Percentiles rank a stretch among this genome's conserved stretches.
phyloP scores from a whole-genome alignment of 2,888 invertebrate species.

The Tenthredo livida region DNA sequence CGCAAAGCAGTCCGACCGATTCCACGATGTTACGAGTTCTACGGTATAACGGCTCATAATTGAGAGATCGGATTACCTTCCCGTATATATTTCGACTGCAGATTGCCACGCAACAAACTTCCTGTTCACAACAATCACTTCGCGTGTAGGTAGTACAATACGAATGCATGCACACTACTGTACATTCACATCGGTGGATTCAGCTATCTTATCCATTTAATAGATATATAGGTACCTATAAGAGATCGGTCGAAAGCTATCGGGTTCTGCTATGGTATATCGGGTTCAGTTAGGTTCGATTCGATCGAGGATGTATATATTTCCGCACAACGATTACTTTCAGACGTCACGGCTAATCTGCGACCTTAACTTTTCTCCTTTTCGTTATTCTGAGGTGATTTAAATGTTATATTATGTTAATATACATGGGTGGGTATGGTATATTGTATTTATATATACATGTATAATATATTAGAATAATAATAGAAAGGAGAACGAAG shows the following conservation, averaged over 20 bases:
- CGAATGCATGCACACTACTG: no score
- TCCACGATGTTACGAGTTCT: background rate
- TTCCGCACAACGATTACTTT: background rate
- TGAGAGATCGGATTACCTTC: background rate
- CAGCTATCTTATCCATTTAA: background rate
- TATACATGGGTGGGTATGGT: no score
- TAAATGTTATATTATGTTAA: no score
- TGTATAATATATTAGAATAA: background rate
- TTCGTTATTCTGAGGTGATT: background rate
- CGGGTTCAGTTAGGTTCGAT: background rate
- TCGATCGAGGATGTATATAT: background rate
- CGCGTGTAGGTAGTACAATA: no score
- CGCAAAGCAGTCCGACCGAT: no score
- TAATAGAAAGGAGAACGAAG: background rate
- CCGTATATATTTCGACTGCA: slow-evolving; percentile 10
- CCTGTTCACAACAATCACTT: background rate
- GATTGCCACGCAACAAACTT: slow-evolving; percentile 7
- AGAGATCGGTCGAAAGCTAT: background rate
- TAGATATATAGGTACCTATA: background rate
- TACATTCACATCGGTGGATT: background rate
- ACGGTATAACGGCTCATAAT: background rate
- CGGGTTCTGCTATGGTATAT: background rate
- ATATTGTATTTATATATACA: background rate
- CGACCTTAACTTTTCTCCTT: background rate
- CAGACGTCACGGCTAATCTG: background rate